These are phyloP conservation scores for Tetraodon nigroviridis DNA, from an alignment of 2,113 vertebrate species.

Conservation along the genomic window DNA sequence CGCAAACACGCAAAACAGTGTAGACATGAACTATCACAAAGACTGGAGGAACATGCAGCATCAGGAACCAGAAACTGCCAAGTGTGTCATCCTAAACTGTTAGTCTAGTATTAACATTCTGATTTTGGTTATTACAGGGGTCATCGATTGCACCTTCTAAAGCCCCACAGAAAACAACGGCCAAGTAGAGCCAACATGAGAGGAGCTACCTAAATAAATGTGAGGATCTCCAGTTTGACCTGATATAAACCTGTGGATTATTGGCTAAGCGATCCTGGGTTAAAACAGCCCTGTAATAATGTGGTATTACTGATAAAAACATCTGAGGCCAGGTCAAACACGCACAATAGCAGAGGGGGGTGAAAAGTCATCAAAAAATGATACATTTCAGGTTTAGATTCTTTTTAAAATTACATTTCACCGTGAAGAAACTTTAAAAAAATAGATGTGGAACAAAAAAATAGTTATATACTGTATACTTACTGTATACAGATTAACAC, in stretches of 20 bases:
- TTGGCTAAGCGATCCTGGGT: not conserved
- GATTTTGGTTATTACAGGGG: not conserved
- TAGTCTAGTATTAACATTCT: not conserved
- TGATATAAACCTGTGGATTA: slow-evolving; percentile 8
- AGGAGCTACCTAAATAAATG: not conserved
- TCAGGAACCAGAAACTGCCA: not conserved
- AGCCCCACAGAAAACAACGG: not conserved
- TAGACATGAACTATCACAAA: slow-evolving; percentile 2
- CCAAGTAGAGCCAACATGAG: not conserved
- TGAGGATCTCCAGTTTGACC: not conserved
- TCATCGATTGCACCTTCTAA: not conserved
- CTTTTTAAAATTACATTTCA: not conserved
- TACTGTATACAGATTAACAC: not conserved
- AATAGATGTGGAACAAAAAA: not conserved
- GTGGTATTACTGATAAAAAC: not conserved
- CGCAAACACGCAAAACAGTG: not conserved
- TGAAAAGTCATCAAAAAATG: not conserved
- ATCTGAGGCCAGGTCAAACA: not conserved
- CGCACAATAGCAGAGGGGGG: not conserved
- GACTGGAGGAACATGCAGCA: not conserved
- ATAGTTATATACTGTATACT: too few relatives aligned
- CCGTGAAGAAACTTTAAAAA: not conserved
- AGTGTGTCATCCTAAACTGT: not conserved
- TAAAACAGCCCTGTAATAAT: not conserved
- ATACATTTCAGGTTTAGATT: not conserved